These are phyloP conservation scores for Gisinianus flammeolus DNA, from an alignment of 2,888 invertebrate genomes.

Conservation along the genomic window DNA sequence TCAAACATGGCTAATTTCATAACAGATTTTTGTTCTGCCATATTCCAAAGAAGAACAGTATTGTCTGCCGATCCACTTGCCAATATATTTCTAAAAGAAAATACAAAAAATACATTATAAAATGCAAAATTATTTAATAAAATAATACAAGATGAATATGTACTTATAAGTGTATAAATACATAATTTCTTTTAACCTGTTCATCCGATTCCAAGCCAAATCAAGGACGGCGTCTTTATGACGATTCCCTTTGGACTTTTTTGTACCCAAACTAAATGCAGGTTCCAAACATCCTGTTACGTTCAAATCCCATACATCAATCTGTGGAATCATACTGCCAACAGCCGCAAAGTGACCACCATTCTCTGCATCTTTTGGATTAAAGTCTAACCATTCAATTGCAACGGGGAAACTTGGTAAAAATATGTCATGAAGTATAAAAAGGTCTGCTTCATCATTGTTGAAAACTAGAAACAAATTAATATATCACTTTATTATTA, in stretches of 20 bases:
- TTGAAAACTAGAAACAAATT: constrained; percentile 76
- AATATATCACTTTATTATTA: neutral
- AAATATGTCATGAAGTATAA: constrained; percentile 91
- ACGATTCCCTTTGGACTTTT: constrained; percentile 71
- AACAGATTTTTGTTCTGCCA: constrained; percentile 78
- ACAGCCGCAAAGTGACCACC: constrained; percentile 87
- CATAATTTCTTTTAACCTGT: constrained; percentile 63
- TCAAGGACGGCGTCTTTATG: constrained; percentile 91
- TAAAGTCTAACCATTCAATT: constrained; percentile 90
- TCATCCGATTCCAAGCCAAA: constrained; percentile 86
- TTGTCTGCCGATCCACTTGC: constrained; percentile 93
- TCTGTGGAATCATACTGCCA: constrained; percentile 89
- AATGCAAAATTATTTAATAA: neutral
- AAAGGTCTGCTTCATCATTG: constrained; percentile 84
- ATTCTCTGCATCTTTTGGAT: constrained; percentile 72
- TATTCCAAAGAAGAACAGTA: constrained; percentile 88
- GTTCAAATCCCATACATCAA: constrained; percentile 97
- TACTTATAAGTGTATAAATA: neutral
- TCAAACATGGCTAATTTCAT: constrained; percentile 75
- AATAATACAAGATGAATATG: neutral
- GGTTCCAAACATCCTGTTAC: constrained; percentile 90
- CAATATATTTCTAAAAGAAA: constrained; percentile 74
- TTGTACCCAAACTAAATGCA: constrained; percentile 77
- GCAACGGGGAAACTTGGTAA: constrained; percentile 89
- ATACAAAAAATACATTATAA: neutral